Percentiles rank a stretch among this genome's conserved stretches.
Evolutionary conservation across 2,888 invertebrate genomes (phyloP).

Genomic region (Notocelia uddmanniana): DNA sequence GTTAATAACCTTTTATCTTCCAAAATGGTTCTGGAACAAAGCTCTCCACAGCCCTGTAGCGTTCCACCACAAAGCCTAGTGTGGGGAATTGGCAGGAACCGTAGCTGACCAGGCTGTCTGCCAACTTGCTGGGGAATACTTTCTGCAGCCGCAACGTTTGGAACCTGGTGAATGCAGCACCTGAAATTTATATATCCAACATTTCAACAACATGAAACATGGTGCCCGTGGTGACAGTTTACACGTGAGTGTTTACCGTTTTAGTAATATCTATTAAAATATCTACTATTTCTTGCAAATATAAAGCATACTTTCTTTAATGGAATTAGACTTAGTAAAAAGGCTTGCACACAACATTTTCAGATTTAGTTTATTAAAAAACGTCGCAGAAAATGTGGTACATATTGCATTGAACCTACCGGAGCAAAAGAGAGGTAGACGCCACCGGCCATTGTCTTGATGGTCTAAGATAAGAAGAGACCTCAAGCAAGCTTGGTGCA

Average conservation of each 20-base stretch:
- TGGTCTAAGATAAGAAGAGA: too few relatives aligned
- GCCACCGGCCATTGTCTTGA: too few relatives aligned
- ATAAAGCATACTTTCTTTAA: not conserved
- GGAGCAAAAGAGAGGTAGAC: too few relatives aligned
- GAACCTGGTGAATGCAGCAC: slow-evolving; percentile 98
- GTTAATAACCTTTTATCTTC: slow-evolving; percentile 93
- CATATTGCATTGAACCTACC: too few relatives aligned
- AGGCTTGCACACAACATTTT: not conserved
- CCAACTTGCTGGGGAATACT: slow-evolving; percentile 90
- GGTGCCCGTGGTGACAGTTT: too few relatives aligned
- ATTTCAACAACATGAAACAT: too few relatives aligned
- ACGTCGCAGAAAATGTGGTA: too few relatives aligned
- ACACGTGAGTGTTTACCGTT: too few relatives aligned
- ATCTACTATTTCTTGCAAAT: not conserved
- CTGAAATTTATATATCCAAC: slow-evolving; percentile 70
- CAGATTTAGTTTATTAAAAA: too few relatives aligned
- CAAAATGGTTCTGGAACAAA: slow-evolving; percentile 98
- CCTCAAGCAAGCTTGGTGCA: too few relatives aligned
- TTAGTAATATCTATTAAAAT: not conserved
- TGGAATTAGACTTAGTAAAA: not conserved
- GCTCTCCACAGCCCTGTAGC: slow-evolving; percentile 95
- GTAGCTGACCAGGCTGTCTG: slow-evolving; percentile 96
- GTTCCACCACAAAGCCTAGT: slow-evolving; percentile 99
- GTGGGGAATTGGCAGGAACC: slow-evolving; percentile 99
- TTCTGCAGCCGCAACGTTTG: slow-evolving; percentile 96